Evolutionary conservation across 2,113 vertebrate species (phyloP), one percentile per base, ranked within the genome.

Genomic region (Takifugu flavidus): DNA sequence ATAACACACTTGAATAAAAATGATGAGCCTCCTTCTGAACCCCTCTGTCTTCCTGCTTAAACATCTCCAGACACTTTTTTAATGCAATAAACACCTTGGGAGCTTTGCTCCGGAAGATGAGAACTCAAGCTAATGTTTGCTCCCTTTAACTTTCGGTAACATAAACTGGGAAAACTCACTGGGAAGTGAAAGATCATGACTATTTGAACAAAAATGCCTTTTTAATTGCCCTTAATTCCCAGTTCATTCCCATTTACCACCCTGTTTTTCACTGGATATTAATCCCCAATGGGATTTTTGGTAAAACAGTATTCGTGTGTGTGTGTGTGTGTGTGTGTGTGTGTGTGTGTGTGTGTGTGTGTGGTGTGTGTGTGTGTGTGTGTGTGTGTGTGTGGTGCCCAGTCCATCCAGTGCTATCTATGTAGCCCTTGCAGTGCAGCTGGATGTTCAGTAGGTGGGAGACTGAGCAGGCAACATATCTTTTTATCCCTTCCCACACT

Each of bases 391-490:
- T 34, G 31, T 34, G 31, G 20, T 20, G 20, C 20, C 20, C 20
- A 20, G 20, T 20, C 20, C 20, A 20, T 39, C 34, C 34, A 10
- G 34, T 39, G 3, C 26, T 49, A 26, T 25, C 49, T 28, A 55
- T 65, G 56, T 25, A 44, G 67, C 59, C 76, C 47, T 2, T 44
- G 73, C 73, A 65, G 76, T 89, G 89, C 93, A 94, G 91, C 93
- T 95, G 93, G 46, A 34, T 83, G 67, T 89, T 91, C 87, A 86
- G 89, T 86, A 91, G 92, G 92, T 92, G 92, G 93, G 91, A 89
- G 90, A 89, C 75, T 70, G 74, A 86, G 71, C 68, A 47, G 25
- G 59, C 80, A 70, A 59, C 75, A 84, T 88, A 74, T 79, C 83
- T 86, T 83, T 93, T 93, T 92, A 91, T 93, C 91, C 82, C 85